phyloP scores from a whole-genome alignment of 2,888 invertebrate genomes.

The Hypercompe scribonia region DNA sequence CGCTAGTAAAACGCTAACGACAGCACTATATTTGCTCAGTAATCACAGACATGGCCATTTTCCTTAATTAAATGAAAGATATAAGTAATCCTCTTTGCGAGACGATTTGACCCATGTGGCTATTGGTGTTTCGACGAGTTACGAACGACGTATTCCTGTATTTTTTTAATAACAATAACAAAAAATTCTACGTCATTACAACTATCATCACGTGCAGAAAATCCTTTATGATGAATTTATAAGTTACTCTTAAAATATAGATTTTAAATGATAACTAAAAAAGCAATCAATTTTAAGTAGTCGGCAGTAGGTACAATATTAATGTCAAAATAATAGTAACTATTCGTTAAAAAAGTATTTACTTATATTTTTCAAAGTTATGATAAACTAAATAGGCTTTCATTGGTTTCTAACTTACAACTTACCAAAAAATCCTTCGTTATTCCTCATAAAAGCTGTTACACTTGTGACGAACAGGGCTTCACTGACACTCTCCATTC shows the following conservation, averaged over 20 bases:
- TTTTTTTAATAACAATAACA: no score
- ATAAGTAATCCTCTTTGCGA: slow-evolving; percentile 15
- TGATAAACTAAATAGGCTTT: background rate
- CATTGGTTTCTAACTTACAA: background rate
- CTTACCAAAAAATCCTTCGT: background rate
- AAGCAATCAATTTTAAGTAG: background rate
- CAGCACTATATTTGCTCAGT: slow-evolving; percentile 10
- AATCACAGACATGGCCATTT: slow-evolving; percentile 10
- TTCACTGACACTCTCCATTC: slow-evolving; percentile 6
- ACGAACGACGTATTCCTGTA: background rate
- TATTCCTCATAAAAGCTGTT: background rate
- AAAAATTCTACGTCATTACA: no score
- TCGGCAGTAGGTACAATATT: background rate
- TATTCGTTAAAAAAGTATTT: no score
- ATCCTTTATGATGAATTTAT: no score
- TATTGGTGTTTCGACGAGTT: background rate
- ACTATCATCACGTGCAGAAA: no score
- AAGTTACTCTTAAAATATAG: no score
- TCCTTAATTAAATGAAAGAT: slow-evolving; percentile 24
- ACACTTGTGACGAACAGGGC: slow-evolving; percentile 7
- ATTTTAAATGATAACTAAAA: no score
- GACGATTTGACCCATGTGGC: background rate
- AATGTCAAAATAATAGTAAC: background rate
- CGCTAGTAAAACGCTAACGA: background rate
- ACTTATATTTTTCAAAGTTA: background rate